Evolutionary conservation across 2,797 vertebrate species (phyloP).

Genomic region (Neostethus bicornis): DNA sequence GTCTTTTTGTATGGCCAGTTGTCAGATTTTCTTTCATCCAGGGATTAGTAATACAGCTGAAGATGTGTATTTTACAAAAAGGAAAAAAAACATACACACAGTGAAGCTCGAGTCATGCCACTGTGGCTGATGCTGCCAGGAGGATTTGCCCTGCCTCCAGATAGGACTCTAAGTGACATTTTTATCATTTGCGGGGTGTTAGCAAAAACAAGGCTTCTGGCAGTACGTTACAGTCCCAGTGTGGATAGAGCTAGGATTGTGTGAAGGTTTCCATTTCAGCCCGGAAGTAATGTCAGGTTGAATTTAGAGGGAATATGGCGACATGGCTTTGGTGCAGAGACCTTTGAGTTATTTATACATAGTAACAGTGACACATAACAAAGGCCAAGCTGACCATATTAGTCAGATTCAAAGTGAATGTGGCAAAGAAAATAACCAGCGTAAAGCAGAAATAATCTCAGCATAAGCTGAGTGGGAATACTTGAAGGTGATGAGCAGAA

Average conservation of each 20-base stretch:
- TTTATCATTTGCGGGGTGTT: slow-evolving; percentile 56
- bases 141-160: slow-evolving; percentile 53
- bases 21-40: slow-evolving; percentile 40
- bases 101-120: slow-evolving; percentile 51
- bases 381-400: slow-evolving; percentile 11
- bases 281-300: slow-evolving; percentile 44
- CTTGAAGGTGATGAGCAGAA: background rate
- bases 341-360: slow-evolving; percentile 42
- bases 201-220: slow-evolving; percentile 54
- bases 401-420: slow-evolving; percentile 2
- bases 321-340: slow-evolving; percentile 47
- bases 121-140: slow-evolving; percentile 48
- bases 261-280: slow-evolving; percentile 51
- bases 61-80: slow-evolving; percentile 43
- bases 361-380: slow-evolving; percentile 23
- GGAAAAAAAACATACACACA: background rate
- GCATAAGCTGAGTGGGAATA: background rate
- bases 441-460: background rate
- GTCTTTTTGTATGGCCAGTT: slow-evolving; percentile 52
- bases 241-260: slow-evolving; percentile 33
- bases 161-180: slow-evolving; percentile 53
- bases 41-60: slow-evolving; percentile 68
- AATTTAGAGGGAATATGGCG: slow-evolving; percentile 38
- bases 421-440: slow-evolving; percentile 4
- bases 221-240: slow-evolving; percentile 39